A percentile compares a stretch with the other conserved stretches of the same genome.
Conservation (phyloP, 2,888 invertebrate species). For the Lacanobia oleracea region DNA sequence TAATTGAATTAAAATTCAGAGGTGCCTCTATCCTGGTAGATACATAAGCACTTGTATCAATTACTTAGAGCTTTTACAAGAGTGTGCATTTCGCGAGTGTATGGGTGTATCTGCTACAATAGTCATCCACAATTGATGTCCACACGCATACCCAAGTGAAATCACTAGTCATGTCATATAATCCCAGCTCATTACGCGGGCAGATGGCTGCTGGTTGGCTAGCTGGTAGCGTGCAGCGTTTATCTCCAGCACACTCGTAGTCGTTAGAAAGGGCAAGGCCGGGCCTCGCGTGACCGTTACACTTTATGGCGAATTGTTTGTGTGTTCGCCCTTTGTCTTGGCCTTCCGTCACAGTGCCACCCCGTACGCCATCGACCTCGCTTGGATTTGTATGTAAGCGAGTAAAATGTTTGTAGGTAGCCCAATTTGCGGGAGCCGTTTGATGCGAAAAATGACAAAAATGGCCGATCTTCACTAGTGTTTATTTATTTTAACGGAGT, state of each 20-base stretch:
- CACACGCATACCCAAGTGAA: conserved; percentile 59
- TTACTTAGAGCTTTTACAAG: not conserved
- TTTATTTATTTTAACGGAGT: not conserved
- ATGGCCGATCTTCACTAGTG: not conserved
- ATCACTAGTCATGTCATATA: conserved; percentile 66
- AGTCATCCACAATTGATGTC: conserved; percentile 41
- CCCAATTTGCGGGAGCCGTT: not conserved
- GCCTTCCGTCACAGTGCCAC: conserved; percentile 64
- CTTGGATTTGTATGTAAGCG: conserved; percentile 58
- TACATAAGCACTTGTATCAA: too few relatives aligned
- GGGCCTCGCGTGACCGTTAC: conserved; percentile 77
- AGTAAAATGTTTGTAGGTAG: conserved; percentile 66
- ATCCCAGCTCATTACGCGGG: conserved; percentile 63
- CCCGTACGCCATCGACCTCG: conserved; percentile 52
- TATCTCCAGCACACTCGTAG: conserved; percentile 69
- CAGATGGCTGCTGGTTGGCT: conserved; percentile 53
- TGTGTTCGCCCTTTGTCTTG: conserved; percentile 73
- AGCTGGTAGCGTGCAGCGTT: conserved; percentile 69
- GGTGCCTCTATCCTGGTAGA: too few relatives aligned
- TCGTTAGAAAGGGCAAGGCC: conserved; percentile 82
- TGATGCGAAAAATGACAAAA: not conserved
- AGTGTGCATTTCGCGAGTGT: conserved; percentile 3
- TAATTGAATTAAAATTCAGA: too few relatives aligned
- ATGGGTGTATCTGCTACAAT: conserved; percentile 23
- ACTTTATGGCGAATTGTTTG: conserved; percentile 76